Evolutionary conservation across 2,888 invertebrate species (phyloP), one percentile per base, ranked within the genome.

Genomic region (Amphipyra tragopoginis): DNA sequence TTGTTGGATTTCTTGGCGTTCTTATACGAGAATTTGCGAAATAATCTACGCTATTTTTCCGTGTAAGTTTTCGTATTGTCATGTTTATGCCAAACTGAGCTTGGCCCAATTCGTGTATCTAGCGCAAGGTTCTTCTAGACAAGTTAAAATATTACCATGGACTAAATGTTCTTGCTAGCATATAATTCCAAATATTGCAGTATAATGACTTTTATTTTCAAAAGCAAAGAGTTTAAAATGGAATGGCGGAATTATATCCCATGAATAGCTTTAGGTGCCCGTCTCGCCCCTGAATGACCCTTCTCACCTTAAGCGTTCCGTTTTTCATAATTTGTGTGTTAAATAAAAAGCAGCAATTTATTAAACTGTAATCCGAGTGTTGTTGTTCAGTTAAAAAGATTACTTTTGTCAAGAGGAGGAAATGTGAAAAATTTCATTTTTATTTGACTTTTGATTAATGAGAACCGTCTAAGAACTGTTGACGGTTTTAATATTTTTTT

Each of bases 281-380:
- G 51, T 56, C 58, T 61, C 58, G 36, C 39, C 48, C 26, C 48
- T 55, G 64, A 76, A 74, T 75, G 77, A 77, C 75, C 75, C 76
- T 79, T 80, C 68, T 77, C 77, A 77, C 72, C 75, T 79, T 71
- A 74, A 79, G 65, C 68, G 71, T 77, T 65, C 48, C 71, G 70
- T 80, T 81, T 77, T 76, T 82, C 68, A 76, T 78, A 80, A 81
- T 77, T 77, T 75, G 67, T 61, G 62, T 54, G 74, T 68, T 72
- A 70, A 79, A 80, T 77, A 81, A 79, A 79, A 79, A 72, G 62
- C 63, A 69, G 79, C 69, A 72, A 79, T 81, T 83, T 81, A 79
- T 80, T 75, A 74, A 74, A 73, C 68, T 63, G 79, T 72, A 78
- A 79, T 65, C 63, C 51, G 69, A 81, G 77, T 77, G 77, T 73